Conservation (phyloP, 1,140 invertebrate species). For the Monochamus saltuarius region DNA sequence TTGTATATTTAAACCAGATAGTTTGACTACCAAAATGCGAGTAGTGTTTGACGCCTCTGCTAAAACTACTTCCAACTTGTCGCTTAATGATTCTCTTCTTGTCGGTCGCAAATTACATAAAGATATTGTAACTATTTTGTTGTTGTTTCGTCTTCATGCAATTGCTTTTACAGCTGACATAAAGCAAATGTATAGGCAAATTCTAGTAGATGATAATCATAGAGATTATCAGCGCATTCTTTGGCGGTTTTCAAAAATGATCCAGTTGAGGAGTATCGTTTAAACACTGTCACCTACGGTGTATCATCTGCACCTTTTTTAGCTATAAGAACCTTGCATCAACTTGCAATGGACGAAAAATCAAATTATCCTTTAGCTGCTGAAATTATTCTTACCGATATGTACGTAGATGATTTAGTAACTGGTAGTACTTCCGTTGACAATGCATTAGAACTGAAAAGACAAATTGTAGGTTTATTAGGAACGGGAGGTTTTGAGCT, state of each 20-base stretch:
- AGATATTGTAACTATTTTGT: conserved; percentile 24
- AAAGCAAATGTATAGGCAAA: conserved; percentile 31
- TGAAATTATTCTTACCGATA: background rate
- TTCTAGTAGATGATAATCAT: background rate
- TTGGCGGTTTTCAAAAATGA: background rate
- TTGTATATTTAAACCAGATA: conserved; percentile 20
- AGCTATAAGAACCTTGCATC: conserved; percentile 3
- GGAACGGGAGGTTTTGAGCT: conserved; percentile 1
- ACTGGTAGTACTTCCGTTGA: conserved; percentile 37
- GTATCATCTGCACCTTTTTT: conserved; percentile 13
- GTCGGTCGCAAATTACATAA: conserved; percentile 18
- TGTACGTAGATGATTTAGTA: conserved; percentile 44
- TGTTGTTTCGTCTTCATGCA: conserved; percentile 24
- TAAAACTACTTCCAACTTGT: conserved; percentile 20
- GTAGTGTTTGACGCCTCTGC: conserved; percentile 29
- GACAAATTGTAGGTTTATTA: background rate
- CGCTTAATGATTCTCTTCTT: conserved; percentile 30
- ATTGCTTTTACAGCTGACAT: conserved; percentile 34
- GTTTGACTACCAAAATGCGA: conserved; percentile 20
- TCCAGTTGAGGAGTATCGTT: background rate
- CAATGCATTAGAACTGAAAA: background rate
- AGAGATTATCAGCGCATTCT: background rate
- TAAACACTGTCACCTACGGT: conserved; percentile 1
- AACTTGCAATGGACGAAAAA: conserved; percentile 21
- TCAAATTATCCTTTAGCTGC: background rate